phyloP scores from a whole-genome alignment of 2,113 vertebrate genomes.

The Perognathus longimembris region DNA sequence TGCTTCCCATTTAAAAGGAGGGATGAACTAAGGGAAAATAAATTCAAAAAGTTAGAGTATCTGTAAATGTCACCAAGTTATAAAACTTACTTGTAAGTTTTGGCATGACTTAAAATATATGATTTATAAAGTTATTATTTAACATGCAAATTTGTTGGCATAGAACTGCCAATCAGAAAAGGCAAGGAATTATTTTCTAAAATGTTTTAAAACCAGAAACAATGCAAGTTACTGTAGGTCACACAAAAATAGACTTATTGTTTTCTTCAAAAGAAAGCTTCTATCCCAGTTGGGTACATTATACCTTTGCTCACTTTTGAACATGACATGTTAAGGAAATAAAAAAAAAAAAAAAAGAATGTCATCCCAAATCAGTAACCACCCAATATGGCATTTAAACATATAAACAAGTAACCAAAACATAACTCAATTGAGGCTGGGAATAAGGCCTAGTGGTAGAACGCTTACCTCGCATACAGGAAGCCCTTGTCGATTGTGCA shows the following conservation, averaged over 20 bases:
- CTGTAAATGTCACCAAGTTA: conserved; percentile 49
- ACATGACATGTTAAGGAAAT: not conserved
- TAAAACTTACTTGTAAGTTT: not conserved
- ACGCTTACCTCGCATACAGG: too few relatives aligned
- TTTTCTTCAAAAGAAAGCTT: not conserved
- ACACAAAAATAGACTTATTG: conserved; percentile 30
- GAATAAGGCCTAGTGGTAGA: too few relatives aligned
- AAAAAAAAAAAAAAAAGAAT: conserved; percentile 6
- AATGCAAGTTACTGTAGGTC: not conserved
- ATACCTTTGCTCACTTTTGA: not conserved
- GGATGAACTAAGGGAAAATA: conserved; percentile 90
- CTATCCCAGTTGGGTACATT: not conserved
- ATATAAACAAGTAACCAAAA: conserved; percentile 4
- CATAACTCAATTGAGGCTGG: too few relatives aligned
- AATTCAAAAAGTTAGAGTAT: conserved; percentile 71
- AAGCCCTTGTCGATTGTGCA: too few relatives aligned
- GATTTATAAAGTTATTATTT: conserved; percentile 24
- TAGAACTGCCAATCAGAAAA: conserved; percentile 27
- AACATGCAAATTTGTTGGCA: conserved; percentile 57
- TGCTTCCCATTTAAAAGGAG: conserved; percentile 92
- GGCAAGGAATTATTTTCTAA: not conserved
- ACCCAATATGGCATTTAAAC: not conserved
- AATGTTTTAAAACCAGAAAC: conserved; percentile 8
- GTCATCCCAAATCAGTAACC: not conserved
- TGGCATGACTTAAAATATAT: not conserved